Evolutionary conservation across 2,113 vertebrate genomes (phyloP), one percentile per base, ranked within the genome.

Genomic region (Turdus rufiventris): DNA sequence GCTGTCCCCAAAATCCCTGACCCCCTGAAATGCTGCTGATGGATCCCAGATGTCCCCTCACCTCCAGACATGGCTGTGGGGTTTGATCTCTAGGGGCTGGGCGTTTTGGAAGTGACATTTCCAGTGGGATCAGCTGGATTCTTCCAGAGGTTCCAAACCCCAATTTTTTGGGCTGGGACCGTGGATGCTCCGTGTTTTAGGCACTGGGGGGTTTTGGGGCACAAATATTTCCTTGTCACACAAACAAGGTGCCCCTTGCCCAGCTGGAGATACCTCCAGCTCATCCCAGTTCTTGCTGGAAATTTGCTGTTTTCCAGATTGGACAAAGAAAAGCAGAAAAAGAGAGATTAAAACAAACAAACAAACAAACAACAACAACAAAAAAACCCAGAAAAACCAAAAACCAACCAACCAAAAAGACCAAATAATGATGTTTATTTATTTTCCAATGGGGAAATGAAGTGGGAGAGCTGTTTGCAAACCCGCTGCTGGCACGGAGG

Each of bases 131-230:
- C 26, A 7, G 25, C 6, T 28, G 73, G 78, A 14, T 12, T 12
- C 18, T 51, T 45, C 17, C 8, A 14, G 51, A 61, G 67, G 67
- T 4, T 2, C 15, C 40, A 19, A 73, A 4, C 6, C 29, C 33
- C 14, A n/a, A 1, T 4, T n/a, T 15, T 51, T 17, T 11, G 17
- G 38, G 1, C 17, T 33, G 34, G 28, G 11, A 6, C 2, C 0
- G 0, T 0, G 18, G 38, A 6, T 26, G 5, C 11, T 75, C 8
- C 0, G 1, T 5, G 6, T 10, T 71, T 87, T 7, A 21, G 56
- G 87, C 47, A 12, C 20, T 12, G 3, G 6, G 54, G 3, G 3
- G 18, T 65, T 26, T 31, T 2, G 16, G 53, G 82, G 38, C 9
- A 31, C 40, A 26, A 50, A 75, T 26, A 51, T 54, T 23, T 12